Base-by-base conservation (phyloP, 2,113 vertebrate genomes). In the Zosterops hypoxanthus region DNA sequence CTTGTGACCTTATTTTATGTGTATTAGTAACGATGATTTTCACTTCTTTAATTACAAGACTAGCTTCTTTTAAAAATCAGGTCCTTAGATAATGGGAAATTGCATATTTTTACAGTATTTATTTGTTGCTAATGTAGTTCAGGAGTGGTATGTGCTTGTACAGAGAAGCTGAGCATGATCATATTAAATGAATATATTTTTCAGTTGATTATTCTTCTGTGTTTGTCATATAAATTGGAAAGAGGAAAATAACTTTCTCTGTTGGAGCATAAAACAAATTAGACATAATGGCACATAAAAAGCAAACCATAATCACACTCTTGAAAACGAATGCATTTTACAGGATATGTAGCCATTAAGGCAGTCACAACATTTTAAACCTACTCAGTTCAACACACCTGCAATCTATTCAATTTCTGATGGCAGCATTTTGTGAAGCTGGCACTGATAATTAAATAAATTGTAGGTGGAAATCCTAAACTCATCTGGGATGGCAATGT, bases 231-330 rank as follows among this genome's bases (percentile, higher is more conserved):
- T 93, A 96, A 97, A 97, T 94, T 96, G 86, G 81, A 97, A 88
- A 83, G 47, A 97, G 77, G 86, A 92, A 97, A 98, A 97, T 97
- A 91, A 97, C 98, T 98, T 98, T 97, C 95, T 94, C 95, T 97
- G 90, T 91, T 97, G 90, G 63, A 97, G 73, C 94, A 97, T 97
- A 96, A 97, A 97, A 89, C 95, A 97, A 97, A 98, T 98, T 97
- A 97, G 95, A 96, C 96, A 92, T 97, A 98, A 97, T 98, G 91
- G 68, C 94, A 95, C 79, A 96, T 97, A 97, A 97, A 97, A 96
- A 84, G 92, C 89, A 97, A 96, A 91, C 71, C 86, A 82, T 97
- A 98, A 98, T 96, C 95, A 97, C 64, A 49, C 82, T 97, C 84
- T 97, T 95, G 93, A 97, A 97, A 97, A 97, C 2, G 59, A 97